Percentiles rank a stretch among this genome's conserved stretches.
Conservation (phyloP, 2,888 invertebrate genomes). For the Apoda limacodes region DNA sequence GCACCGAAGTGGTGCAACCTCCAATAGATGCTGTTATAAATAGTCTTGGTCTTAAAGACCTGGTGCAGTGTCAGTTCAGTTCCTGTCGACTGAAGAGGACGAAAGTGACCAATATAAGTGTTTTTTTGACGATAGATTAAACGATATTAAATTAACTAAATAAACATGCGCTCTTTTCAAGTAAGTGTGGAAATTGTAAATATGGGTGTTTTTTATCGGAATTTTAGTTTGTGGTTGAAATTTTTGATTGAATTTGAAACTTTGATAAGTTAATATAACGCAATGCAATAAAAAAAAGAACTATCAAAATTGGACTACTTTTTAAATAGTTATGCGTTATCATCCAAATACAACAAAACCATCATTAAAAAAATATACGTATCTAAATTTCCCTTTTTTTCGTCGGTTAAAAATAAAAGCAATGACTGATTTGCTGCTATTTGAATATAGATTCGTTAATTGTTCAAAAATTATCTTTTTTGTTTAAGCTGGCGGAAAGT, state of each 20-base stretch:
- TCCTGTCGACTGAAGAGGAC: constrained; percentile 65
- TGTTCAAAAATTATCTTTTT: too few relatives aligned
- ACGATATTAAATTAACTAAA: background rate
- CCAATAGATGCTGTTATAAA: constrained; percentile 42
- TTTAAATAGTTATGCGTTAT: too few relatives aligned
- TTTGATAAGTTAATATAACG: background rate
- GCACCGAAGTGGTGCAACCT: constrained; percentile 39
- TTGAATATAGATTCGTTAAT: too few relatives aligned
- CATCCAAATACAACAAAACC: too few relatives aligned
- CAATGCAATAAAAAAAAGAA: too few relatives aligned
- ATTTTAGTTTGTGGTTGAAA: background rate
- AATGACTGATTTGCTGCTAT: too few relatives aligned
- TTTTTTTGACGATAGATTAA: constrained; percentile 14
- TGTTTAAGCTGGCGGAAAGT: too few relatives aligned
- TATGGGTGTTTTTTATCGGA: too few relatives aligned
- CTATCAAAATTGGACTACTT: too few relatives aligned
- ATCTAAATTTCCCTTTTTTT: background rate
- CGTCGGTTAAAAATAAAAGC: background rate
- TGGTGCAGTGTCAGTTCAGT: constrained; percentile 56
- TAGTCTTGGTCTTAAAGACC: constrained; percentile 29
- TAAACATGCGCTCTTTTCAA: constrained; percentile 54
- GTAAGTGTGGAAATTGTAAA: constrained; percentile 58
- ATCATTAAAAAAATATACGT: background rate
- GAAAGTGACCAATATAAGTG: constrained; percentile 49
- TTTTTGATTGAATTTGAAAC: background rate